phyloP scores from a whole-genome alignment of 2,888 invertebrate genomes.

The Yponomeuta evonymella region DNA sequence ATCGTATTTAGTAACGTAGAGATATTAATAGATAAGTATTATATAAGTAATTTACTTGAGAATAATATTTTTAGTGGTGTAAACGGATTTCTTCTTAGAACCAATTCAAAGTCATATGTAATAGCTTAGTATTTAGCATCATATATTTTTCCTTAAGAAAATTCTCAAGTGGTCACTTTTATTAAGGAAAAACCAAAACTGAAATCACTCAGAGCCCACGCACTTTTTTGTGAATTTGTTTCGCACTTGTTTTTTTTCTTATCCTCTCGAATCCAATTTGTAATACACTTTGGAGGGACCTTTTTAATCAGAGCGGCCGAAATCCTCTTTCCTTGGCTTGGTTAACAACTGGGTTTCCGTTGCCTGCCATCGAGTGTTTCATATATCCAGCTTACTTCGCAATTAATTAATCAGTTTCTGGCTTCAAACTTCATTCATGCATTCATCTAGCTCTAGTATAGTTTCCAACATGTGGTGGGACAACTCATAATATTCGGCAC shows the following conservation, averaged over 20 bases:
- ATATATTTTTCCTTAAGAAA: too few species aligned
- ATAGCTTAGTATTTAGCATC: too few species aligned
- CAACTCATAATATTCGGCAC: too few species aligned
- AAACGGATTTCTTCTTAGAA: too few species aligned
- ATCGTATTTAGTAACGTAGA: too few species aligned
- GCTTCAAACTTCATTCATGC: background rate
- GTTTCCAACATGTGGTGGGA: too few species aligned
- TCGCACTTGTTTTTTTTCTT: constrained; percentile 21
- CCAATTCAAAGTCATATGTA: too few species aligned
- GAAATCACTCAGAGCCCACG: background rate
- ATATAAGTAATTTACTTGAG: too few species aligned
- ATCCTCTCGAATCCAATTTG: constrained; percentile 40
- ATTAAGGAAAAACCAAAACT: background rate
- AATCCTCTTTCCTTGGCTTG: constrained; percentile 35
- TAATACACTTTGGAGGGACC: constrained; percentile 35
- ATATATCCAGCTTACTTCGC: background rate
- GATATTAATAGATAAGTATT: too few species aligned
- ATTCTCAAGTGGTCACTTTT: background rate
- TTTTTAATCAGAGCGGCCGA: constrained; percentile 40
- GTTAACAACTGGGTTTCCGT: constrained; percentile 30
- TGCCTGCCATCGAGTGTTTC: constrained; percentile 16
- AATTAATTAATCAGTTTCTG: background rate
- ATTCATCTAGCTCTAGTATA: too few species aligned
- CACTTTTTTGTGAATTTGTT: background rate
- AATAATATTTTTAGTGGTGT: too few species aligned